Evolutionary conservation across 2,113 vertebrate species (phyloP).

Genomic region (Amphiprion ocellaris): DNA sequence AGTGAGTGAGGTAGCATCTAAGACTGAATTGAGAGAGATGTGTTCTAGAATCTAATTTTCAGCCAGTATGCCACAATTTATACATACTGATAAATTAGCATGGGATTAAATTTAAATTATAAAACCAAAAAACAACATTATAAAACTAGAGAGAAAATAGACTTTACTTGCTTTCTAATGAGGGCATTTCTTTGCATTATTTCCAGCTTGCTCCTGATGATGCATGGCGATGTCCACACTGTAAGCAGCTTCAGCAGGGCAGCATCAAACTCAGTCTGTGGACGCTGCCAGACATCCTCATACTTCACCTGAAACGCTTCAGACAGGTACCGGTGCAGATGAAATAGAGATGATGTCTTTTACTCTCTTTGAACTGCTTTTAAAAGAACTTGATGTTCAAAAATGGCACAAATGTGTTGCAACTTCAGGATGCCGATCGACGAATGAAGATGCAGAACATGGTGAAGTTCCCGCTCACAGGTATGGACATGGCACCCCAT

Average conservation of each 20-base stretch:
- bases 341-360: background rate
- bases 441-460: constrained; percentile 97
- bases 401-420: background rate
- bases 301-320: constrained; percentile 96
- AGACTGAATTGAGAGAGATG: too few species aligned
- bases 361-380: background rate
- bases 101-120: too few species aligned
- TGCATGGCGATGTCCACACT: constrained; percentile 97
- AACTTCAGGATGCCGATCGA: constrained; percentile 90
- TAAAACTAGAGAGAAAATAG: too few species aligned
- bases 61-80: too few species aligned
- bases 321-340: constrained; percentile 86
- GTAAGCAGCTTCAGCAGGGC: constrained; percentile 97
- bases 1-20: too few species aligned
- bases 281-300: constrained; percentile 96
- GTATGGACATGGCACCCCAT: constrained; percentile 97
- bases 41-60: too few species aligned
- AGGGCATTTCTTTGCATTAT: background rate
- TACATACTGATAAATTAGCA: too few species aligned
- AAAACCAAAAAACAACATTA: too few species aligned
- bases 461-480: constrained; percentile 92
- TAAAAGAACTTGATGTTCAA: background rate
- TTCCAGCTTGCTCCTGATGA: constrained; percentile 95
- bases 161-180: background rate
- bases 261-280: constrained; percentile 97